Conservation (phyloP, 2,888 invertebrate genomes). For the Volucella inflata region DNA sequence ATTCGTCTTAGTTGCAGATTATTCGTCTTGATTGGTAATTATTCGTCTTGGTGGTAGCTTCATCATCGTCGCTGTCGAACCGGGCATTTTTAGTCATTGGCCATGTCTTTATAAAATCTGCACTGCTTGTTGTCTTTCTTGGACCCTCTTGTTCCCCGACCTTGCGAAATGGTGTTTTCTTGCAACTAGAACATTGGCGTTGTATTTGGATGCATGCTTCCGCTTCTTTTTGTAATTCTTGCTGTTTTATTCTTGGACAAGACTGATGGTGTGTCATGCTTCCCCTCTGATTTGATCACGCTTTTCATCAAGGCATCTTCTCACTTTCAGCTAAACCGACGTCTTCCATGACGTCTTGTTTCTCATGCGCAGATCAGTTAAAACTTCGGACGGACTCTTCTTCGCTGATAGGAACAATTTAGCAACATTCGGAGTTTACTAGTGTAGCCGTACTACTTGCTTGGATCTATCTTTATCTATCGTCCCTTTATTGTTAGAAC, state of each 20-base stretch:
- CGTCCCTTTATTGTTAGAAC: constrained; percentile 79
- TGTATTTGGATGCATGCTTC: constrained; percentile 4
- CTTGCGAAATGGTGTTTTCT: neutral
- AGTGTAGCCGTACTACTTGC: no score
- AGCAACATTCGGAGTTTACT: no score
- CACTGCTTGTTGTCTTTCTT: no score
- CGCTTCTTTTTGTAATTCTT: constrained; percentile 12
- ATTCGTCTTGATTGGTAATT: no score
- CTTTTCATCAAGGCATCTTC: constrained; percentile 8
- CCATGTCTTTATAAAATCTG: no score
- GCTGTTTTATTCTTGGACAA: constrained; percentile 29
- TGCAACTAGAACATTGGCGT: neutral
- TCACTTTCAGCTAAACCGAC: neutral
- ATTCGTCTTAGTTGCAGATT: no score
- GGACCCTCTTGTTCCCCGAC: neutral
- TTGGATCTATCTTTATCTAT: no score
- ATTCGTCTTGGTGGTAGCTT: no score
- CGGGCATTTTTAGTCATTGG: no score
- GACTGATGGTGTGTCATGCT: no score
- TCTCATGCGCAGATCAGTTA: constrained; percentile 22
- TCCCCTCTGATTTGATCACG: neutral
- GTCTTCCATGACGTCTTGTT: neutral
- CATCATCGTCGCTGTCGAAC: no score
- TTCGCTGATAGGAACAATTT: constrained; percentile 11
- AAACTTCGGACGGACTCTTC: constrained; percentile 27